Percentiles rank a stretch among this genome's conserved stretches.
Evolutionary conservation across 2,888 invertebrate species (phyloP).

Genomic region (Pyrrhia umbra): DNA sequence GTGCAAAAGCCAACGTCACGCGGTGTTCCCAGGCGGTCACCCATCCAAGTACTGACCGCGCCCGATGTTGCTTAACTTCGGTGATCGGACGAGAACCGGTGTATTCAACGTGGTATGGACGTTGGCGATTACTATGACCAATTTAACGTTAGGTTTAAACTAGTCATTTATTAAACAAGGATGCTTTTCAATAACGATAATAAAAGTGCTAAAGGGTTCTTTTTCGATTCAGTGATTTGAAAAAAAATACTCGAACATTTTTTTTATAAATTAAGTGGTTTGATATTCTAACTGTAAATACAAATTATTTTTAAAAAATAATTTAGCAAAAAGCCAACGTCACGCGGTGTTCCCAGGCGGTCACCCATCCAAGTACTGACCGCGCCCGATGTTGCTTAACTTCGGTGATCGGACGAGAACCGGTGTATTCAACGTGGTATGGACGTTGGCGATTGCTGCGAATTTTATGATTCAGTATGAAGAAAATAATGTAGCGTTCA

Average conservation of each 20-base stretch:
- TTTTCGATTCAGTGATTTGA: too few species aligned
- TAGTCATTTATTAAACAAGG: too few species aligned
- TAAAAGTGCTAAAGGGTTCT: too few species aligned
- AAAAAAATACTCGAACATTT: too few species aligned
- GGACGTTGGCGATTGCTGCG: constrained; percentile 40
- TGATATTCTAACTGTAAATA: too few species aligned
- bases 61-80: constrained; percentile 87
- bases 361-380: constrained; percentile 86
- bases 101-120: constrained; percentile 76
- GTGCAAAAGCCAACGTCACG: constrained; percentile 82
- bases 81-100: constrained; percentile 88
- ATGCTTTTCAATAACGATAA: too few species aligned
- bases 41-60: constrained; percentile 88
- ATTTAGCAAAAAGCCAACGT: constrained; percentile 74
- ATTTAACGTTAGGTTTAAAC: too few species aligned
- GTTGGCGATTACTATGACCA: too few species aligned
- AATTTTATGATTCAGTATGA: not conserved
- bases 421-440: constrained; percentile 80
- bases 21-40: constrained; percentile 87
- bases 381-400: constrained; percentile 88
- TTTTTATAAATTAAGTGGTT: too few species aligned
- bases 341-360: constrained; percentile 82
- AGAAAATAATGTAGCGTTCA: not conserved
- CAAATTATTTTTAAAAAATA: not conserved
- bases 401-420: constrained; percentile 89